A percentile compares a stretch with the other conserved stretches of the same genome.
phyloP scores from a whole-genome alignment of 2,797 vertebrate genomes.

The Gephyroberyx darwinii region DNA sequence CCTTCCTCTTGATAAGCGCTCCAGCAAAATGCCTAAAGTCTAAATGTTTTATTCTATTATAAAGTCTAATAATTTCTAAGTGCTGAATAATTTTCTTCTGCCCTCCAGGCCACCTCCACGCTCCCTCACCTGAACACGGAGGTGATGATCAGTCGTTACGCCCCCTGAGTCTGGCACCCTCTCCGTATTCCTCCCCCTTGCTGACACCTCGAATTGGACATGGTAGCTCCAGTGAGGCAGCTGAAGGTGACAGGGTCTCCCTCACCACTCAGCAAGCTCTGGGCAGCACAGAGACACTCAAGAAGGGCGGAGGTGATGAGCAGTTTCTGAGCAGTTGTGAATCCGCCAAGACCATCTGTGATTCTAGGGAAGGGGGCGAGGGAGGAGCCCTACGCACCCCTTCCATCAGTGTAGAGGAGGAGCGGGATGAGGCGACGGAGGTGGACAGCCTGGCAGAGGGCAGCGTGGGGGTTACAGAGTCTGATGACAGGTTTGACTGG shows the following conservation, averaged over 20 bases:
- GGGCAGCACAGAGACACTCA: constrained; percentile 82
- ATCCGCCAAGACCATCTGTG: constrained; percentile 90
- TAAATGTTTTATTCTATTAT: no score
- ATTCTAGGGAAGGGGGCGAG: constrained; percentile 70
- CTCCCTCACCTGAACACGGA: constrained; percentile 72
- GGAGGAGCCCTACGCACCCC: constrained; percentile 61
- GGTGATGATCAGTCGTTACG: constrained; percentile 76
- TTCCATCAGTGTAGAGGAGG: constrained; percentile 81
- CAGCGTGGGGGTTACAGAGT: constrained; percentile 72
- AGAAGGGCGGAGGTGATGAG: constrained; percentile 81
- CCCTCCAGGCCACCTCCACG: constrained; percentile 62
- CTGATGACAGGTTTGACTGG: constrained; percentile 77
- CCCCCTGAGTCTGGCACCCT: constrained; percentile 81
- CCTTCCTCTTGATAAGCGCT: no score
- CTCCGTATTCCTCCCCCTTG: constrained; percentile 82
- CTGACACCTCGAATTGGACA: constrained; percentile 62
- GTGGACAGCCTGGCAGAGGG: constrained; percentile 71
- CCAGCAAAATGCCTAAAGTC: no score
- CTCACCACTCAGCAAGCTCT: constrained; percentile 67
- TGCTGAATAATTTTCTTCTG: background rate
- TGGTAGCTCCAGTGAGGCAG: constrained; percentile 57
- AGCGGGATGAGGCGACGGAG: constrained; percentile 72
- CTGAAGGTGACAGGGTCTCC: constrained; percentile 50
- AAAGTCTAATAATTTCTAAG: background rate
- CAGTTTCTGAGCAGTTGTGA: constrained; percentile 92